These are phyloP conservation scores for Sympetrum striolatum DNA, from an alignment of 2,888 invertebrate species.

Conservation along the genomic window DNA sequence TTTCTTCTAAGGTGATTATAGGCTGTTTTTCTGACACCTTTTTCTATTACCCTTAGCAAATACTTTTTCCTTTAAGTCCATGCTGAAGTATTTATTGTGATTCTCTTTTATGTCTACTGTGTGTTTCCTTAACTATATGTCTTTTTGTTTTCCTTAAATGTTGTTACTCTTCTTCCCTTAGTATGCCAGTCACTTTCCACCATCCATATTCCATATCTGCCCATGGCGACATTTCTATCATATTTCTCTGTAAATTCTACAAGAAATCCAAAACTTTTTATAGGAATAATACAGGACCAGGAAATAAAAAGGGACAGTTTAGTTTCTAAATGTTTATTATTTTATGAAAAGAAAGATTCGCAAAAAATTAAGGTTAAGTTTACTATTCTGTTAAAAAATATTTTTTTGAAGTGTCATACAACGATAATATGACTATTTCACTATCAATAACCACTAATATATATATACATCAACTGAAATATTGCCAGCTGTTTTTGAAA, in stretches of 20 bases:
- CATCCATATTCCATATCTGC: slow-evolving; percentile 13
- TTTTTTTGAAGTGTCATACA: too few relatives aligned
- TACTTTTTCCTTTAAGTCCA: not conserved
- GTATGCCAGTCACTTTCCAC: not conserved
- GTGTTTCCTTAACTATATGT: slow-evolving; percentile 33
- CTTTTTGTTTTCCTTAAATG: slow-evolving; percentile 24
- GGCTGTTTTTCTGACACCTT: slow-evolving; percentile 7
- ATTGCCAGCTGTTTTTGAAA: too few relatives aligned
- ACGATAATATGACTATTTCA: too few relatives aligned
- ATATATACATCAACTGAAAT: too few relatives aligned
- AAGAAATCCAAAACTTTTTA: not conserved
- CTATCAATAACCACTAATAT: too few relatives aligned
- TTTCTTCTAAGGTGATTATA: slow-evolving; percentile 22
- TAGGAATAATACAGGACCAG: not conserved
- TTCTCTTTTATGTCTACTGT: slow-evolving; percentile 39
- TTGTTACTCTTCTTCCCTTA: slow-evolving; percentile 22
- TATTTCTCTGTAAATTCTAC: not conserved
- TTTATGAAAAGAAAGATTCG: too few relatives aligned
- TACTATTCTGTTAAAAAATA: too few relatives aligned
- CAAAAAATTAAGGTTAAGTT: too few relatives aligned
- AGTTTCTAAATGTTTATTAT: not conserved
- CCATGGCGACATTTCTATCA: slow-evolving; percentile 15
- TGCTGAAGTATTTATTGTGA: slow-evolving; percentile 39
- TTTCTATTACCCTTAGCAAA: slow-evolving; percentile 16
- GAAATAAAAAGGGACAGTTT: not conserved